Evolutionary conservation across 2,113 vertebrate genomes (phyloP).

Genomic region (Hemichromis elongatus): DNA sequence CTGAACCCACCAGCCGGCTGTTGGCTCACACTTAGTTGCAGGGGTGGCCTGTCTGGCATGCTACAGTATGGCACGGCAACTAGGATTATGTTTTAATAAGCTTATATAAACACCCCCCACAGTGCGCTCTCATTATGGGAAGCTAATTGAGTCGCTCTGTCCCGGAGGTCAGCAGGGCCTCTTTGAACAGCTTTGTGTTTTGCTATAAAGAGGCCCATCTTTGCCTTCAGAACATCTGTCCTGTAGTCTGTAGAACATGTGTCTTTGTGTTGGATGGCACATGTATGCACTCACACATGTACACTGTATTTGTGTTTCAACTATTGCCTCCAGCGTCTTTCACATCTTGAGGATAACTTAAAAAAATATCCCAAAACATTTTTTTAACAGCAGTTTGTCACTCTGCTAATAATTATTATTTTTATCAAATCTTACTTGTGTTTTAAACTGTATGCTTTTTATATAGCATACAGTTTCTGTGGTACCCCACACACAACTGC

Average conservation of each 20-base stretch:
- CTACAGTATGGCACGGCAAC: constrained; percentile 28
- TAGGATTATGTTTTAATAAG: constrained; percentile 70
- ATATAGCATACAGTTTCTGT: too few species aligned
- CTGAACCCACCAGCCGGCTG: neutral
- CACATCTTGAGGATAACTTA: neutral
- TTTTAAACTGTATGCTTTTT: neutral
- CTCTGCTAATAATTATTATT: neutral
- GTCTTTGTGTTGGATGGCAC: constrained; percentile 18
- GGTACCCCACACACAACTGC: too few species aligned
- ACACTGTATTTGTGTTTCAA: neutral
- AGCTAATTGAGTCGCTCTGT: constrained; percentile 54
- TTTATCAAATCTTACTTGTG: neutral
- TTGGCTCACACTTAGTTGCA: constrained; percentile 1
- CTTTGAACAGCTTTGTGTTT: constrained; percentile 49
- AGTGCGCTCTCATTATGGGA: constrained; percentile 51
- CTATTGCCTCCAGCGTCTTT: neutral
- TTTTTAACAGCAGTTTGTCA: neutral
- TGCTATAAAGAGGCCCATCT: constrained; percentile 47
- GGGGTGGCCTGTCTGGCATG: constrained; percentile 23
- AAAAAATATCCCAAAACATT: neutral
- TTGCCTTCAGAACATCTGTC: constrained; percentile 53
- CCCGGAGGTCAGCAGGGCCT: constrained; percentile 43
- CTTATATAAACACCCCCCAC: constrained; percentile 61
- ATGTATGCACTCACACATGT: neutral
- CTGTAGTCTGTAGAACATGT: constrained; percentile 42